Conservation (phyloP, 1,140 invertebrate species). For the Procambarus virginalis region DNA sequence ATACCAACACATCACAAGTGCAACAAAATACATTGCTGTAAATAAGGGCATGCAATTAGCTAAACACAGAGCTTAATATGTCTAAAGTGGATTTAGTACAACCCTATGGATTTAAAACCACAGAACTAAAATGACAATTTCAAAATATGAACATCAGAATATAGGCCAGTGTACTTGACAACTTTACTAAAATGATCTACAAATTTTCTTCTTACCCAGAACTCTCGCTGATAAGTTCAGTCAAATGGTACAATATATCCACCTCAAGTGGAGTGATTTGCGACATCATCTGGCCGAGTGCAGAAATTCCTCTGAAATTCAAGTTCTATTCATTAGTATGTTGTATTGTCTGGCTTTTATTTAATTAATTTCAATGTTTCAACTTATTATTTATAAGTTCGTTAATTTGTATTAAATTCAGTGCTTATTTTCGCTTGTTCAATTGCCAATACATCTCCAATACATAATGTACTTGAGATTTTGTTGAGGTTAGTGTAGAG, state of each 20-base stretch:
- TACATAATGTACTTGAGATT: too few species aligned
- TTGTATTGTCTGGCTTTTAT: too few species aligned
- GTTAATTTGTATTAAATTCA: too few species aligned
- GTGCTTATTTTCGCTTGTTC: too few species aligned
- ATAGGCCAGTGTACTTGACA: neutral
- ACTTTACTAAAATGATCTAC: neutral
- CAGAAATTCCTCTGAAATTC: constrained; percentile 91
- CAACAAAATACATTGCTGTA: neutral
- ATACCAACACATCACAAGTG: neutral
- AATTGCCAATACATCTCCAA: too few species aligned
- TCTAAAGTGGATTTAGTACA: neutral
- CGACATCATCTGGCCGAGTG: constrained; percentile 98
- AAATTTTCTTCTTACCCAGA: constrained; percentile 79
- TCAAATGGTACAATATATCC: constrained; percentile 96
- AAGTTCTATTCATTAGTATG: neutral
- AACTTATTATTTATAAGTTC: too few species aligned
- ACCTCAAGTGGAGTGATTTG: constrained; percentile 99
- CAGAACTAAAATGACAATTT: neutral
- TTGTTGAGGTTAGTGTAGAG: too few species aligned
- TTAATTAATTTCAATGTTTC: too few species aligned
- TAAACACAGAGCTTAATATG: neutral
- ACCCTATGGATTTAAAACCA: neutral
- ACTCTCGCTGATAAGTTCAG: constrained; percentile 90
- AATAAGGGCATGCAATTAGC: neutral
- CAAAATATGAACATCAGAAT: neutral